These are phyloP conservation scores for Lordiphosa andalusiaca DNA, from an alignment of 2,888 invertebrate genomes.

Conservation along the genomic window DNA sequence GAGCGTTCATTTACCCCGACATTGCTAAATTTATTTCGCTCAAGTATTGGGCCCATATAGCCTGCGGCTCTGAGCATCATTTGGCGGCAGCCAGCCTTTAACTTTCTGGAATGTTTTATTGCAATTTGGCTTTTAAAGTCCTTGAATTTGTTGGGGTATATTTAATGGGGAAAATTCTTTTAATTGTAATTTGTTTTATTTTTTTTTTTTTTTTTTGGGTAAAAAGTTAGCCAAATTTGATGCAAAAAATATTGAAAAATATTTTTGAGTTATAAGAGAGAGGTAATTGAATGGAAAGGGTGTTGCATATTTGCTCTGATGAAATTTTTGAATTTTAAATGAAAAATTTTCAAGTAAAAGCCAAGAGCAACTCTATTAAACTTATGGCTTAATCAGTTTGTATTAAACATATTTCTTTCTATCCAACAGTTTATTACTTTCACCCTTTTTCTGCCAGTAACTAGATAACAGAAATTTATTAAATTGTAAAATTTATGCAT, in stretches of 20 bases:
- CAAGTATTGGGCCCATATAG: conserved; percentile 30
- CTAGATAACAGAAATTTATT: not conserved
- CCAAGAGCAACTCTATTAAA: not conserved
- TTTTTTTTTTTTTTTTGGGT: too few species aligned
- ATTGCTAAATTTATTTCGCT: conserved; percentile 5
- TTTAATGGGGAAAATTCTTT: not conserved
- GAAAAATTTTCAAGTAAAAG: not conserved
- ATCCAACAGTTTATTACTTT: conserved; percentile 3
- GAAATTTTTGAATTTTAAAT: too few species aligned
- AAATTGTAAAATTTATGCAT: conserved; percentile 21
- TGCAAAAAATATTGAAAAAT: too few species aligned
- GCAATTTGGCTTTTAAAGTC: conserved; percentile 3
- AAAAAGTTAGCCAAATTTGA: too few species aligned
- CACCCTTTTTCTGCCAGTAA: not conserved
- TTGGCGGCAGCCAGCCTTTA: not conserved
- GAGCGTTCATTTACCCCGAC: conserved; percentile 9
- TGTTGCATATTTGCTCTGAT: too few species aligned
- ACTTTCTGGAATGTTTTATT: not conserved
- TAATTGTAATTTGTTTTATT: too few species aligned
- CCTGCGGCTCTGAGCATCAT: conserved; percentile 9
- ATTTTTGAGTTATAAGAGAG: too few species aligned
- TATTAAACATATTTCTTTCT: conserved; percentile 4
- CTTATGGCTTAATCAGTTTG: conserved; percentile 2
- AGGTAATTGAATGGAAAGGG: too few species aligned
- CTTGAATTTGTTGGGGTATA: not conserved